Evolutionary conservation across 2,888 invertebrate genomes (phyloP).

Genomic region (Clivina fossor): DNA sequence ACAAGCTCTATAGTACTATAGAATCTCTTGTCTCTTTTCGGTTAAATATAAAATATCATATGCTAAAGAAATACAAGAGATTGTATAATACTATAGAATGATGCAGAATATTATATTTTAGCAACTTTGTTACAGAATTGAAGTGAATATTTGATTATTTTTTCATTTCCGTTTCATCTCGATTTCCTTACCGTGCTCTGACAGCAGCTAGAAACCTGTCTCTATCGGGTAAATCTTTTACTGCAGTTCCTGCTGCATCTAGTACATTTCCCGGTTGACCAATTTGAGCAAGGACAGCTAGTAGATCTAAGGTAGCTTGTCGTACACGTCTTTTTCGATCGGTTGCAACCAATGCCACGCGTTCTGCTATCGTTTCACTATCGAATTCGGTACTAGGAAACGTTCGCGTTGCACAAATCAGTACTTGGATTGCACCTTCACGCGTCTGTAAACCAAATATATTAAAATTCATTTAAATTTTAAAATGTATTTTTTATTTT

Average conservation of each 20-base stretch:
- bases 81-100: no score
- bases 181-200: slow-evolving; percentile 66
- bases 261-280: slow-evolving; percentile 65
- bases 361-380: slow-evolving; percentile 48
- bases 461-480: no score
- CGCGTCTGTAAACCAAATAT: slow-evolving; percentile 46
- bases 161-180: no score
- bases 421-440: slow-evolving; percentile 74
- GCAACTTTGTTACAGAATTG: no score
- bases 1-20: no score
- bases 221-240: slow-evolving; percentile 58
- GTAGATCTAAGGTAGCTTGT: slow-evolving; percentile 76
- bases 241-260: slow-evolving; percentile 62
- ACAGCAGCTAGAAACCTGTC: slow-evolving; percentile 69
- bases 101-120: no score
- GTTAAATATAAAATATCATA: no score
- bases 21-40: no score
- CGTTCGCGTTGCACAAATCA: slow-evolving; percentile 75
- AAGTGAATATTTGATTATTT: no score
- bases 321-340: slow-evolving; percentile 72
- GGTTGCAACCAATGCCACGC: slow-evolving; percentile 49
- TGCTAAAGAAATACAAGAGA: no score
- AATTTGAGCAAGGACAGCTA: slow-evolving; percentile 77
- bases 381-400: slow-evolving; percentile 78
- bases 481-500: no score